Base-by-base conservation (phyloP, 2,888 invertebrate species). In the Drosophila subsilvestris region DNA sequence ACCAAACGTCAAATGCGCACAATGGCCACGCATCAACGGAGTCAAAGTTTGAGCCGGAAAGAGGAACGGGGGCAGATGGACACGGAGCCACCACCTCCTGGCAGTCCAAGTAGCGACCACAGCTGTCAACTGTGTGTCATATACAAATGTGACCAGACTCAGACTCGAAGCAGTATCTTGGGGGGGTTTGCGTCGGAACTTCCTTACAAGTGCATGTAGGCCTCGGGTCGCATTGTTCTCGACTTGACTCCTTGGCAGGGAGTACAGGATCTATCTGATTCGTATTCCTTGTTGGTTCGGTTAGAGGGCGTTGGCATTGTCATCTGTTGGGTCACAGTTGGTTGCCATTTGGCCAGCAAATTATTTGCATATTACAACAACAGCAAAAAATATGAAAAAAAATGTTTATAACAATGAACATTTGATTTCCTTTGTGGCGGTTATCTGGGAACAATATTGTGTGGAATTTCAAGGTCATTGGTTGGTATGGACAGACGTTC, bases 51-150 rank as follows among this genome's bases (percentile, higher is more conserved):
- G 63, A 63, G 54, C 53, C 43, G 49, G 67, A 53, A 63, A 66
- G 65, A 54, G 76, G 55, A 59, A 63, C 49, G 53, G 61, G 50
- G 48, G 59, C 22, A 60, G 50, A 60, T 49, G 70, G 58, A 61
- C 63, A 47, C 43, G 53, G 65, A 65, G 53, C 75, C 58, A 63
- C 58, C 66, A 66, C 72, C 65, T 69, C 61, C 61, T 53, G 76
- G 44, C 66, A 47, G 57, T 61, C 55, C 56, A 66, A 47, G 37
- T 55, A 29, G 70, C 72, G 82, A 76, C 69, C 89, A 81, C 90
- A 90, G 90, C 91, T 90, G 90, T 90, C 90, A 90, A 77, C 88
- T 86, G 81, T 86, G 88, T 90, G 89, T 89, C 91, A 90, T 86
- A 88, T 89, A 86, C 80, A 86, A 90, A 87, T 87, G 85, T 79